Percentiles rank a stretch among this genome's conserved stretches.
phyloP scores from a whole-genome alignment of 2,888 invertebrate genomes.

The Lithodes maja region DNA sequence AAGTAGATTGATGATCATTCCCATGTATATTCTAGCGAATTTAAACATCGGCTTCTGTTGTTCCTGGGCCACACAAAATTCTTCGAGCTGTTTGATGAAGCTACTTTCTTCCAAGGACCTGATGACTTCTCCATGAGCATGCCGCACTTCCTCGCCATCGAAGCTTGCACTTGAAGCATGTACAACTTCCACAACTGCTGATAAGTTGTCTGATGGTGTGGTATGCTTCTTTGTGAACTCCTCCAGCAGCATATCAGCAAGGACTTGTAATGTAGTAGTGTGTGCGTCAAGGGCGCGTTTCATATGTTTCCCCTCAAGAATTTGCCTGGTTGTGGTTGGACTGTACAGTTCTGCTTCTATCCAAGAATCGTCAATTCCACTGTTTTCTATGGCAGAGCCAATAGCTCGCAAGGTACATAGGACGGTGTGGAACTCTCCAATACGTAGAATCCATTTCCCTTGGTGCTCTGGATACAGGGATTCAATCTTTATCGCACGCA shows the following conservation, averaged over 20 bases:
- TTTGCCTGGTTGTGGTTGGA: slow-evolving; percentile 8
- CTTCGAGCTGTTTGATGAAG: not conserved
- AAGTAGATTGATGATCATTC: slow-evolving; percentile 8
- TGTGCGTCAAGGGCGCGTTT: slow-evolving; percentile 3
- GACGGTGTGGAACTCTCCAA: too few relatives aligned
- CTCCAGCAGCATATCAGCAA: slow-evolving; percentile 8
- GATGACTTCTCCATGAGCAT: slow-evolving; percentile 8
- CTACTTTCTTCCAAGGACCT: slow-evolving; percentile 8
- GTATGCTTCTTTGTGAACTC: slow-evolving; percentile 8
- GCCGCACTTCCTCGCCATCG: slow-evolving; percentile 8
- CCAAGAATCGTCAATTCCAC: too few relatives aligned
- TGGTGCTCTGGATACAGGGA: too few relatives aligned
- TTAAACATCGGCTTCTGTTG: slow-evolving; percentile 3
- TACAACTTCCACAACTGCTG: slow-evolving; percentile 4
- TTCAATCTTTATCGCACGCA: too few relatives aligned
- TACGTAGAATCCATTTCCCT: too few relatives aligned
- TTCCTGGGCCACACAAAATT: slow-evolving; percentile 8
- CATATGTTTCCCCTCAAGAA: slow-evolving; percentile 8
- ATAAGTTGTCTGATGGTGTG: slow-evolving; percentile 8
- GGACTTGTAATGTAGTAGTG: slow-evolving; percentile 8
- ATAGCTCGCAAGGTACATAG: too few relatives aligned
- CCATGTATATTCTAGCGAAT: slow-evolving; percentile 8
- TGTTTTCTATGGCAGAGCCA: too few relatives aligned
- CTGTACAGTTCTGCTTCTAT: too few relatives aligned
- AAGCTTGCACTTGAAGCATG: slow-evolving; percentile 3